phyloP scores from a whole-genome alignment of 2,888 invertebrate genomes.

The Megastigmus dorsalis region DNA sequence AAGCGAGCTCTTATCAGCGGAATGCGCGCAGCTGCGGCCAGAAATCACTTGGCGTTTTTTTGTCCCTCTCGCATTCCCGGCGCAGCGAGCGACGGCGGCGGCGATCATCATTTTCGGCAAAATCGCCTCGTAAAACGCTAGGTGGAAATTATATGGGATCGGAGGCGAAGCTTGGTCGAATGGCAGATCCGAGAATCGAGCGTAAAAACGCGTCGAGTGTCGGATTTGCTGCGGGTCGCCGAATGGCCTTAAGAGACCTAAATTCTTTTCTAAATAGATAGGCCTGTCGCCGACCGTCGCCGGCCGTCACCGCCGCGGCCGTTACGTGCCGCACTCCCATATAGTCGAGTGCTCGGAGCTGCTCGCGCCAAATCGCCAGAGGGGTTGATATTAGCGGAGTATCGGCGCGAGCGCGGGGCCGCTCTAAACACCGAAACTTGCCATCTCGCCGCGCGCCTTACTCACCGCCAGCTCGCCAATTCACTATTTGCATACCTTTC shows the following conservation, averaged over 20 bases:
- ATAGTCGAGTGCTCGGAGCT: too few species aligned
- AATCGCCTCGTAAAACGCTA: conserved; percentile 18
- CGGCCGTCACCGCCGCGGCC: conserved; percentile 64
- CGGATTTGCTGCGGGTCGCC: conserved; percentile 56
- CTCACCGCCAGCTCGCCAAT: too few species aligned
- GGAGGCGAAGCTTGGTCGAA: conserved; percentile 42
- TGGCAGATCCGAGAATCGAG: conserved; percentile 30
- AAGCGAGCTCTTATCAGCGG: background rate
- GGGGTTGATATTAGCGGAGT: conserved; percentile 61
- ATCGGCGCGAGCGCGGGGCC: conserved; percentile 49
- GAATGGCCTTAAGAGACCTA: conserved; percentile 67
- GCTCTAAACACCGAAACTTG: conserved; percentile 27
- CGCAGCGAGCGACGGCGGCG: background rate
- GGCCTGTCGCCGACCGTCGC: conserved; percentile 59
- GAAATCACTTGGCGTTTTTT: conserved; percentile 1
- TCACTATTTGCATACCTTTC: conserved; percentile 47
- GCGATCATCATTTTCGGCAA: conserved; percentile 45
- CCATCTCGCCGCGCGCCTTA: background rate
- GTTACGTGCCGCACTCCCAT: too few species aligned
- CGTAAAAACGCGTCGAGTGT: conserved; percentile 38
- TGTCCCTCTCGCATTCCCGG: too few species aligned
- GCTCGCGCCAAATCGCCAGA: conserved; percentile 50
- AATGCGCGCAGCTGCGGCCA: background rate
- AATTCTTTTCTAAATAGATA: conserved; percentile 69
- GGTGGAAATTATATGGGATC: conserved; percentile 5